phyloP scores from a whole-genome alignment of 2,888 invertebrate species.

The Rhaphigaster nebulosa region DNA sequence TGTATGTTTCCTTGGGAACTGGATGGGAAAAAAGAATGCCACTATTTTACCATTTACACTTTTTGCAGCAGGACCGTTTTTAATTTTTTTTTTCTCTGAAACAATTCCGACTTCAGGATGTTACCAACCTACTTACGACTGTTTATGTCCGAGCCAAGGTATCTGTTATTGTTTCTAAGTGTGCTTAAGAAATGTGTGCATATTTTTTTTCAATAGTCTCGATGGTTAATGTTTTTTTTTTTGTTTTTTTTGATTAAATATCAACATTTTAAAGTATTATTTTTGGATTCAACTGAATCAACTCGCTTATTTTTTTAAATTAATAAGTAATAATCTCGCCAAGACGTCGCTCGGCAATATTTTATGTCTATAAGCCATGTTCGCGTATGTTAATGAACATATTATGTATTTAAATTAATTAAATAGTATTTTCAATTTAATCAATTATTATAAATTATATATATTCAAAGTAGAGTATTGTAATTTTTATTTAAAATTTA shows the following conservation, averaged over 20 bases:
- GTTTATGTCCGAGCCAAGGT: neutral
- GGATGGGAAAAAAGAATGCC: slow-evolving; percentile 7
- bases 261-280: no score
- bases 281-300: no score
- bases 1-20: slow-evolving; percentile 47
- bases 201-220: neutral
- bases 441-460: no score
- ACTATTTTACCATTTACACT: slow-evolving; percentile 45
- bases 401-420: no score
- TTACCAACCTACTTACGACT: neutral
- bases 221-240: neutral
- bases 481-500: no score
- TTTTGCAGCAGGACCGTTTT: slow-evolving; percentile 42
- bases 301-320: no score
- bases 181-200: neutral
- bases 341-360: no score
- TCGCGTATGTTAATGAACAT: no score
- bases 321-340: no score
- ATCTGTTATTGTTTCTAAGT: neutral
- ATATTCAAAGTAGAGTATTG: no score
- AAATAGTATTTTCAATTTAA: no score
- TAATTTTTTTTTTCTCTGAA: slow-evolving; percentile 14
- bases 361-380: no score
- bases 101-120: neutral
- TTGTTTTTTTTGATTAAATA: neutral